Evolutionary conservation across 2,113 vertebrate species (phyloP).

Genomic region (Leptosomus discolor): DNA sequence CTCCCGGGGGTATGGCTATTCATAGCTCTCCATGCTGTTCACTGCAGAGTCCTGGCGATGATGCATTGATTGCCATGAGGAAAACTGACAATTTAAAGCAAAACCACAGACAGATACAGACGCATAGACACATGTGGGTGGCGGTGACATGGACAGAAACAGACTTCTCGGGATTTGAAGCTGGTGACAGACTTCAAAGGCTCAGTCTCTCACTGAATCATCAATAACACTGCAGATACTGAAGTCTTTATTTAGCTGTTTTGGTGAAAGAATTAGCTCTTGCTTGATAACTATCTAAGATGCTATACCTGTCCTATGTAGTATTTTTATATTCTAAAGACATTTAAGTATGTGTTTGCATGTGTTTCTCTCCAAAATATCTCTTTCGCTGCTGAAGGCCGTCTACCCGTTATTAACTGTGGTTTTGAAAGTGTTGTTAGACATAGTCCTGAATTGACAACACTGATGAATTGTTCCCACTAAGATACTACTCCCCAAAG

Average conservation of each 20-base stretch:
- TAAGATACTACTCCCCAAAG: not conserved
- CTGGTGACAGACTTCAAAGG: conserved; percentile 43
- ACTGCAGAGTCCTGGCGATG: not conserved
- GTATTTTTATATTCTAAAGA: not conserved
- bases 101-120: conserved; percentile 48
- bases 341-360: not conserved
- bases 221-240: not conserved
- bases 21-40: not conserved
- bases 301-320: not conserved
- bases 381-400: not conserved
- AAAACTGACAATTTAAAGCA: conserved; percentile 53
- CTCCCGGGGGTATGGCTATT: not conserved
- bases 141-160: conserved; percentile 32
- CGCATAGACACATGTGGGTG: conserved; percentile 30
- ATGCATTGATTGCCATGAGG: conserved; percentile 10
- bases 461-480: not conserved
- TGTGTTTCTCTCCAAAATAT: not conserved
- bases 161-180: conserved; percentile 16
- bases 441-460: not conserved
- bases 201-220: conserved; percentile 13
- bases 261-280: conserved; percentile 27
- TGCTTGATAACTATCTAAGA: not conserved
- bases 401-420: not conserved
- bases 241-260: conserved; percentile 30
- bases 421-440: not conserved